Base-by-base conservation (phyloP, 2,797 vertebrate genomes). In the Rhinogobio ventralis region DNA sequence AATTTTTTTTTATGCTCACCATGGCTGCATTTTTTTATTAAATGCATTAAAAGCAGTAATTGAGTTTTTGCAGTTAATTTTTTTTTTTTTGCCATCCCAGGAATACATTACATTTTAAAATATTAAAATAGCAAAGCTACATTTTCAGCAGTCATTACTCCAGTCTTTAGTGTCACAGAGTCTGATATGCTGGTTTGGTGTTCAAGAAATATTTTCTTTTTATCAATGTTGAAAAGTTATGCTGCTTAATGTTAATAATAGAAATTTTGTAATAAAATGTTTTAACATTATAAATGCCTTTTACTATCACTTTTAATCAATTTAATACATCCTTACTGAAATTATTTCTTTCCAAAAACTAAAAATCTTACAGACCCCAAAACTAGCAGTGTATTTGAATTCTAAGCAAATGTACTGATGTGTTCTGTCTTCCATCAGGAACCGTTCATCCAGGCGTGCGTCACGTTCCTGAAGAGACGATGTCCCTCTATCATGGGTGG, bases 401-500 rank as follows among this genome's bases (percentile, higher is more conserved):
- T 71, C 19, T 7, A 60, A 81, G 67, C 39, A 14, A 72, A 2
- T 39, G 36, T 28, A 6, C 36, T 57, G 20, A 84, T 1, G 0
- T 4, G 6, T 46, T 42, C 4, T 10, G 15, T 79, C 13, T 42
- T 19, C 53, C 91, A 36, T 84, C 82, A 99, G 98, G 98, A 99
- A 92, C 98, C 98, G 84, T 99, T 99, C 90, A 99, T 99, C 92
- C 98, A 98, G 92, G 98, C 98, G 0, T 99, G 98, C 86, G 98
- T 99, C 93, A 99, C 98, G 76, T 99, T 99, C 93, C 94, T 99
- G 89, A 99, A 99, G 93, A 96, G 98, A 89, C 97, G 98, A 83
- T 99, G 98, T 91, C 98, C 98, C 81, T 99, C 98, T 89, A 99
- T 99, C 84, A 95, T 99, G 95, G 98, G 98, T 74, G 98, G 98